Evolutionary conservation across 2,113 vertebrate species (phyloP).

Genomic region (Thamnophis sirtalis): DNA sequence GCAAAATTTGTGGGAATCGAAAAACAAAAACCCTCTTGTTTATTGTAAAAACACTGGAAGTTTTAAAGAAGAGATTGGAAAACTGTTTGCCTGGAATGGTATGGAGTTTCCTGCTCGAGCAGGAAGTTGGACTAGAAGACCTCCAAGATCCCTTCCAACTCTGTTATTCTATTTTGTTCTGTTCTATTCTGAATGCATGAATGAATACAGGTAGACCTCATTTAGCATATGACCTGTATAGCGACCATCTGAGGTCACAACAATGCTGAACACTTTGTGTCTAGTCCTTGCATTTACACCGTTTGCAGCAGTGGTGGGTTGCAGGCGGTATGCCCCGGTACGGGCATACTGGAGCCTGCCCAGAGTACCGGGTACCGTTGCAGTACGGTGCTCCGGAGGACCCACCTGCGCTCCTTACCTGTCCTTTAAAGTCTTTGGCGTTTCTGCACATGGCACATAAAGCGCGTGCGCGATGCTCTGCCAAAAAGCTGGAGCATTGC

Average conservation of each 20-base stretch:
- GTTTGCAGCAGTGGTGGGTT: background rate
- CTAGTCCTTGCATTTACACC: background rate
- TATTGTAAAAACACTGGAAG: background rate
- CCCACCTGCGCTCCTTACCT: no score
- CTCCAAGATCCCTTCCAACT: background rate
- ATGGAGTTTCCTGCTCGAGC: background rate
- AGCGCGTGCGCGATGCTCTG: no score
- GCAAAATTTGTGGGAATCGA: background rate
- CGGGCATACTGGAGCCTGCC: no score
- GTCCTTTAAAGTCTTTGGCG: no score
- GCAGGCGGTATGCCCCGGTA: no score
- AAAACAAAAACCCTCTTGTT: background rate
- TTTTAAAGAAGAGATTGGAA: background rate
- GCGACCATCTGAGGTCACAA: background rate
- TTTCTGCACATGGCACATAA: no score
- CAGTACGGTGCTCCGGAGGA: no score
- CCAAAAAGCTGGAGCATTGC: no score
- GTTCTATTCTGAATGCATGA: background rate
- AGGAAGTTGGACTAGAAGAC: background rate
- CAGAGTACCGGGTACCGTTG: no score
- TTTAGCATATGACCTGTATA: background rate
- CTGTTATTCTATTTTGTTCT: background rate
- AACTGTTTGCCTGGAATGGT: background rate
- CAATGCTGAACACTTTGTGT: background rate
- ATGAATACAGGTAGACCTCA: background rate